These are phyloP conservation scores for Sebastes trivittatus DNA, from an alignment of 2,797 vertebrate species.

Conservation along the genomic window DNA sequence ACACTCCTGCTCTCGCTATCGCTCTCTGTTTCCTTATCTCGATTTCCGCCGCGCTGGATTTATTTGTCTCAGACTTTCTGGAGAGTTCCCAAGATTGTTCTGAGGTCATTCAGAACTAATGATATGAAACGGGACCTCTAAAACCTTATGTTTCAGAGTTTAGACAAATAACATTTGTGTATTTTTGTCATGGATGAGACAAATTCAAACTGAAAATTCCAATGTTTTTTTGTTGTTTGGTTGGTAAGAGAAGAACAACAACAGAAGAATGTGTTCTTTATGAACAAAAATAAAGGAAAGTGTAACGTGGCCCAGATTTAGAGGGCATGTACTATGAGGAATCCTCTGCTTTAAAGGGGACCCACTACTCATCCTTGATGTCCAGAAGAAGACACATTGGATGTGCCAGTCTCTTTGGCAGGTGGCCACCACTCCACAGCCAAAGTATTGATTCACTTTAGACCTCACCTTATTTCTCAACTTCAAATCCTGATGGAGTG, in stretches of 20 bases:
- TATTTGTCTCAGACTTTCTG: slow-evolving; percentile 75
- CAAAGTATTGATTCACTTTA: slow-evolving; percentile 83
- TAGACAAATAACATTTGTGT: slow-evolving; percentile 16
- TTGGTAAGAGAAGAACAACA: not conserved
- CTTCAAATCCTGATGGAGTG: slow-evolving; percentile 83
- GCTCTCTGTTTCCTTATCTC: slow-evolving; percentile 70
- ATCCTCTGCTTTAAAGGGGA: slow-evolving; percentile 49
- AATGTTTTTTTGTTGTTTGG: not conserved
- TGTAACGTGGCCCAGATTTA: slow-evolving; percentile 1
- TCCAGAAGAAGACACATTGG: slow-evolving; percentile 81
- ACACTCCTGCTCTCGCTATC: slow-evolving; percentile 69
- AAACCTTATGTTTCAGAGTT: slow-evolving; percentile 16
- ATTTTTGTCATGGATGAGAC: slow-evolving; percentile 15
- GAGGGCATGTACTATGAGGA: slow-evolving; percentile 27
- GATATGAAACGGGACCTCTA: slow-evolving; percentile 48
- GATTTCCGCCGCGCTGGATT: slow-evolving; percentile 64
- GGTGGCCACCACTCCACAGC: slow-evolving; percentile 77
- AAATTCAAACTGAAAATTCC: not conserved
- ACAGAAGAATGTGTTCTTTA: not conserved
- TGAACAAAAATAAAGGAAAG: slow-evolving; percentile 1
- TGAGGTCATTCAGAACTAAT: slow-evolving; percentile 73
- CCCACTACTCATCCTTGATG: slow-evolving; percentile 70
- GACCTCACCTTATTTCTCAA: slow-evolving; percentile 83
- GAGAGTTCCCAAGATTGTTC: slow-evolving; percentile 72
- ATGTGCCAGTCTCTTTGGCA: slow-evolving; percentile 83